Base-by-base conservation (phyloP, 2,797 vertebrate genomes). In the Poeciliopsis infans region DNA sequence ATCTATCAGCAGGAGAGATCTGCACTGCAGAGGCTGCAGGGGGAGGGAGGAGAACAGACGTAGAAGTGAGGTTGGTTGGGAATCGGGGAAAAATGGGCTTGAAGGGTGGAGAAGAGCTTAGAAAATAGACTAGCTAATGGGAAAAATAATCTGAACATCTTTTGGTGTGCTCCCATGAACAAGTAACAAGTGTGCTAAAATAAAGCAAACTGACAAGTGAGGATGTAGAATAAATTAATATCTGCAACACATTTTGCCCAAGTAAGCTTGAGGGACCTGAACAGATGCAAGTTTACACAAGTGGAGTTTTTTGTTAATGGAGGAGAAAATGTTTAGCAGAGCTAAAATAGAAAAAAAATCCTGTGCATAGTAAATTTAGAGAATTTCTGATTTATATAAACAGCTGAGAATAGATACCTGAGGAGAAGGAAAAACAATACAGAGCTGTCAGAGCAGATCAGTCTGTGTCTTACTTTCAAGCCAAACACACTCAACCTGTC, bases 11-110 rank as follows among this genome's bases (percentile, higher is more conserved):
- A 84, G 91, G 94, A 93, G 94, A 95, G 87, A 95, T 94, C 95
- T 95, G 95, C 95, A 95, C 93, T 96, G 95, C 95, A 95, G 94
- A 93, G 90, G 87, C 89, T 92, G 88, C 81, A 83, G 83, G 79
- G 80, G 88, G 85, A 84, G 87, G 88, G 79, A 75, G 76, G 87
- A 81, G 80, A 91, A 82, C 49, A n/a, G 23, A 74, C 77, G 78
- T 15, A 64, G 83, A 81, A 83, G 84, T 13, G 53, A 78, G 73
- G 59, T 59, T 51, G 76, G 79, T 82, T n/a, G 61, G 85, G 59
- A 86, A 88, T 81, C 83, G 85, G 81, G 47, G 18, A 86, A 79
- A 71, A 85, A 49, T 75, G 87, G 83, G 75, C 13, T 25, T 25
- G 25, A 69, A 76, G 74, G 61, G 59, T 45, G 45, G 74, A 64